Base-by-base conservation (phyloP, 2,113 vertebrate species). In the Saccopteryx leptura region DNA sequence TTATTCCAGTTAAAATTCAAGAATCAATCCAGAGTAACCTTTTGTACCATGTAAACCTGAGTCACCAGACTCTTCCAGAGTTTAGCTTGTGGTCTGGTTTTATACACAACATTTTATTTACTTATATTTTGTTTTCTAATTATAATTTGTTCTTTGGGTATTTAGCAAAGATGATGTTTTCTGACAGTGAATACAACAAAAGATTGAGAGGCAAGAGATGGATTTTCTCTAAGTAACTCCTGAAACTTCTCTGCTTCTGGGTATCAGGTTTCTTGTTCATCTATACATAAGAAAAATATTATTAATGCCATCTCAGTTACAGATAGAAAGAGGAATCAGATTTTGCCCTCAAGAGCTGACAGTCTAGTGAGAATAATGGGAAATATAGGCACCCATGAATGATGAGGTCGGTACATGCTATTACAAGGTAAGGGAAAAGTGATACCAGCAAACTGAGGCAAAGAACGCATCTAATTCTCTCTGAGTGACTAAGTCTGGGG, bases 351-450 rank as follows among this genome's bases (percentile, higher is more conserved):
- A 48, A 76, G 14, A 85, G 39, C 21, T 71, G n/a, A 33, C 24
- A 4, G n/a, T 61, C 9, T 68, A 50, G 9, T 19, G 17, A 80
- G 15, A 12, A 18, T 68, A 23, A 69, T 46, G 52, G 26, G 46
- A 56, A 63, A 58, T 9, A 14, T 26, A 65, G 60, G n/a, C 23
- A 2, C 8, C 14, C 28, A 3, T 76, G 23, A 13, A 5, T 33
- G 72, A n/a, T 0, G 0, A 2, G 7, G 14, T 26, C 39, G 21
- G 10, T 13, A 9, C 8, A 4, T 63, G 21, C 21, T 9, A 9
- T 74, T 33, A 48, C 23, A 31, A 74, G 52, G 19, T 2, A 50
- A 33, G 9, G 12, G 21, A n/a, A 80, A 85, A 46, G 18, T 52
- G 18, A 31, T 84, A 31, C 52, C 48, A 48, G 6, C 23, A 6